phyloP scores from a whole-genome alignment of 2,113 vertebrate species.

The Phrynocephalus versicolor region DNA sequence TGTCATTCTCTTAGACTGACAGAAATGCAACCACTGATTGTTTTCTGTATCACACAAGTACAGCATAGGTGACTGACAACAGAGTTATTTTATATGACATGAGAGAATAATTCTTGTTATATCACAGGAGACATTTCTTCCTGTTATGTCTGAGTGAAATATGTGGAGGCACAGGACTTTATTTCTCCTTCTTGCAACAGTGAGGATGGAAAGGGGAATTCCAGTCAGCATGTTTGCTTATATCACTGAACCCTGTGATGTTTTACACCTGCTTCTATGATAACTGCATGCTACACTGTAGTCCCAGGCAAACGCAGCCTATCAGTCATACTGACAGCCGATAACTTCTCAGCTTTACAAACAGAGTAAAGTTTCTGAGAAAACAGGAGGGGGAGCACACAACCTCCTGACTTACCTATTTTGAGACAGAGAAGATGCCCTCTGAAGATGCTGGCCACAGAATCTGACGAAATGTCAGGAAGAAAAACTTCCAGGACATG shows the following conservation, averaged over 20 bases:
- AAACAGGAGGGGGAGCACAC: background rate
- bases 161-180: background rate
- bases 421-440: too few species aligned
- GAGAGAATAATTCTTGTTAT: background rate
- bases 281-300: background rate
- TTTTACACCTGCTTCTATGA: background rate
- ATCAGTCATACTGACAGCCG: background rate
- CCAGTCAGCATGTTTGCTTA: background rate
- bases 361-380: conserved; percentile 1
- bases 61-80: background rate
- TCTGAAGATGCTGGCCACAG: too few species aligned
- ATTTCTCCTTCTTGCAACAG: background rate
- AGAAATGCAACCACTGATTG: background rate
- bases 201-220: background rate
- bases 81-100: background rate
- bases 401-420: background rate
- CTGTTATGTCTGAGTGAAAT: background rate
- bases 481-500: too few species aligned
- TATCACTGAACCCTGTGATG: background rate
- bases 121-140: background rate
- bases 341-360: background rate
- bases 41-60: background rate
- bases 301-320: background rate
- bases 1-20: background rate
- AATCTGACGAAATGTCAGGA: too few species aligned